Evolutionary conservation across 2,113 vertebrate genomes (phyloP).

Genomic region (Varanus komodoensis): DNA sequence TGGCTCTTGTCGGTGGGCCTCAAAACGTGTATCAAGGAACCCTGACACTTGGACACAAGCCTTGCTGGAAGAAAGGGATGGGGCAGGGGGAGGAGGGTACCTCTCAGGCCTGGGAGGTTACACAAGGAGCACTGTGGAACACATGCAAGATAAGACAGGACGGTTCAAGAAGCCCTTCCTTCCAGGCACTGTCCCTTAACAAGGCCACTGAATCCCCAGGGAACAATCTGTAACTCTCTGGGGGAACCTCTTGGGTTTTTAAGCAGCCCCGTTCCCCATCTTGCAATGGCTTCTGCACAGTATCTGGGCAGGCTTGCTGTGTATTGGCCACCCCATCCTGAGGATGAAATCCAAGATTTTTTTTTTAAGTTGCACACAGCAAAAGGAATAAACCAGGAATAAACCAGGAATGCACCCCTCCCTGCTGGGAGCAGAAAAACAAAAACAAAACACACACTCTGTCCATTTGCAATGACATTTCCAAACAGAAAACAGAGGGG

Average conservation of each 20-base stretch:
- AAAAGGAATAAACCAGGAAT: too few relatives aligned
- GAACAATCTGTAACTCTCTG: neutral
- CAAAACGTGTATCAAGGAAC: too few relatives aligned
- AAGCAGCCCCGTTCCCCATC: neutral
- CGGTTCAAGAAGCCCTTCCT: too few relatives aligned
- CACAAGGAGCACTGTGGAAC: neutral
- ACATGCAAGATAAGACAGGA: neutral
- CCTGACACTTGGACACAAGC: neutral
- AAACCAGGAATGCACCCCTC: neutral
- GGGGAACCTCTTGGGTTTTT: too few relatives aligned
- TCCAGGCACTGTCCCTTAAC: neutral
- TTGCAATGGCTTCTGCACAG: neutral
- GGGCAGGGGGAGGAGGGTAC: too few relatives aligned
- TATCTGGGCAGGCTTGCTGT: too few relatives aligned
- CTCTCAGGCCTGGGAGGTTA: neutral
- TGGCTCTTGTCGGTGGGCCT: too few relatives aligned
- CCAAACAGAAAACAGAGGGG: neutral
- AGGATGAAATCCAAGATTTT: too few relatives aligned
- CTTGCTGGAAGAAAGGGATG: neutral
- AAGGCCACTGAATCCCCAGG: neutral
- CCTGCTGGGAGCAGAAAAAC: neutral
- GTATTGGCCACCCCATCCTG: too few relatives aligned
- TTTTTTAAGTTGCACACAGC: too few relatives aligned
- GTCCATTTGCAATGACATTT: too few relatives aligned
- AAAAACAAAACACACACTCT: too few relatives aligned